Conservation (phyloP, 2,113 vertebrate genomes). For the Poicephalus gulielmi region DNA sequence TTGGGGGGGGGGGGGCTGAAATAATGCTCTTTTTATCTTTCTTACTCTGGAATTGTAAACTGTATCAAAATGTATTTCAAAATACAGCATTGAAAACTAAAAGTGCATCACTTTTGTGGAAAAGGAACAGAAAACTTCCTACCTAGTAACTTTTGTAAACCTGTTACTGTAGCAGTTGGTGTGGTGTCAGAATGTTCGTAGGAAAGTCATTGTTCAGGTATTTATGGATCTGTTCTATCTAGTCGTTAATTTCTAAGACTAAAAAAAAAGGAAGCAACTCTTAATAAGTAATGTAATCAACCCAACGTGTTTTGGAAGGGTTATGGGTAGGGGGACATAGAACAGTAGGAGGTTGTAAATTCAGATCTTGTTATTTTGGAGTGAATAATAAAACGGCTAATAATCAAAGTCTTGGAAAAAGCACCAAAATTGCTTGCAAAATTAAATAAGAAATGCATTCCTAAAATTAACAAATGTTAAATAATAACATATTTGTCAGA, state of each 20-base stretch:
- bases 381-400: not conserved
- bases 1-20: not conserved
- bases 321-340: not conserved
- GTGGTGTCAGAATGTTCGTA: not conserved
- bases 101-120: not conserved
- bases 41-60: not conserved
- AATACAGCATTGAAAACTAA: not conserved
- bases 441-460: not conserved
- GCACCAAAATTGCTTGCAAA: not conserved
- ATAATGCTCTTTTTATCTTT: not conserved
- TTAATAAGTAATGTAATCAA: not conserved
- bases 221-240: not conserved
- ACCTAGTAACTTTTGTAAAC: not conserved
- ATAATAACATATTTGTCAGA: not conserved
- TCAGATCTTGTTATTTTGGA: not conserved
- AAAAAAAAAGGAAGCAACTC: accelerated
- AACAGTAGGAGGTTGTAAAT: not conserved
- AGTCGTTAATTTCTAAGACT: not conserved
- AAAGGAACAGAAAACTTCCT: not conserved
- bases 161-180: not conserved
- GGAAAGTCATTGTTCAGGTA: not conserved
- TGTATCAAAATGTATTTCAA: not conserved
- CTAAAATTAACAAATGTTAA: not conserved
- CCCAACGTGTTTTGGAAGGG: not conserved
- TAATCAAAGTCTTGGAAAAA: not conserved